Base-by-base conservation (phyloP, 2,797 vertebrate genomes). In the Pygocentrus nattereri region DNA sequence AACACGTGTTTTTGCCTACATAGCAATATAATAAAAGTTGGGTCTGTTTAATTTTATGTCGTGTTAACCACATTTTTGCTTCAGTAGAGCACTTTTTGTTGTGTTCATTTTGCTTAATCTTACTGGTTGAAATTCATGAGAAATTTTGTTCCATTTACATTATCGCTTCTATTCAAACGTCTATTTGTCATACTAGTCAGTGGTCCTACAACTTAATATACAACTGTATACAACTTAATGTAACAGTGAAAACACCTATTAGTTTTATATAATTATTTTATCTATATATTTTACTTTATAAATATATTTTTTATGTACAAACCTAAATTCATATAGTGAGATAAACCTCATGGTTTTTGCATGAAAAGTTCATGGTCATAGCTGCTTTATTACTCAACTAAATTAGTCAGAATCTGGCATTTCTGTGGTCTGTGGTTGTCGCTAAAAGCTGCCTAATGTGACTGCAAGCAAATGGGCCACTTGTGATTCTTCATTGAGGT, bases 401-500 rank as follows among this genome's bases (percentile, higher is more conserved):
- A 49, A 25, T 27, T 27, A 49, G 68, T 70, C 41, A 69, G 21
- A 47, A 69, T 1, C 44, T 25, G 8, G 49, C 44, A 16, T 10
- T 27, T 12, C 27, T 70, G 5, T 49, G 25, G 3, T 25, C 27
- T 16, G 68, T 10, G 23, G 5, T 19, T 34, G 3, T 72, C 38
- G 12, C 69, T 19, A 54, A 34, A 70, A 52, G n/a, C 11, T 54
- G 27, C 49, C 49, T 52, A 54, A 52, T 56, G 23, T 73, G 25
- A 54, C 25, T 21, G 25, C 44, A 47, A 72, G 41, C 44, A 50
- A 70, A 49, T 4, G 18, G 27, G 8, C 12, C 52, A 19, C 30
- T 38, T 56, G 50, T 56, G 21, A 27, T 54, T 72, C 30, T 69
- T 31, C 49, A 72, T 25, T 70, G 68, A 23, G 41, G 68, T 70